Evolutionary conservation across 2,888 invertebrate genomes (phyloP).

Genomic region (Euclidia mi): DNA sequence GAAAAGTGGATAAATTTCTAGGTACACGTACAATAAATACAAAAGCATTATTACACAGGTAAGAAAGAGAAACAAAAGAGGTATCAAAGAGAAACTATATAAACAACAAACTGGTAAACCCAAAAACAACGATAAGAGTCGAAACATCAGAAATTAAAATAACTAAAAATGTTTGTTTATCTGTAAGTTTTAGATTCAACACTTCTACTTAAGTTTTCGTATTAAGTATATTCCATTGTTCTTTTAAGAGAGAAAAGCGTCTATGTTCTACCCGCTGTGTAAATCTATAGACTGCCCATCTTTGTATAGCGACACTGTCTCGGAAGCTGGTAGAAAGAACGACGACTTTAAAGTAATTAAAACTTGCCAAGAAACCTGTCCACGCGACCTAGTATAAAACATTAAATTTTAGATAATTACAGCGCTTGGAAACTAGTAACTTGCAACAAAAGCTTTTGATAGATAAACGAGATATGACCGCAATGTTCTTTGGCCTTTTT

Average conservation of each 20-base stretch:
- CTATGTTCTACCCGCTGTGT: neutral
- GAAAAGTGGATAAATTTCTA: too few species aligned
- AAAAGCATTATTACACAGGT: too few species aligned
- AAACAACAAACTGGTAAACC: too few species aligned
- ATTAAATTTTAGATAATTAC: conserved; percentile 34
- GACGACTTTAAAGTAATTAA: conserved; percentile 70
- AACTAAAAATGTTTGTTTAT: too few species aligned
- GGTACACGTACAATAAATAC: too few species aligned
- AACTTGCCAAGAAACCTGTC: conserved; percentile 66
- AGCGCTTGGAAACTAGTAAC: conserved; percentile 25
- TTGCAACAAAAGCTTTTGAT: conserved; percentile 23
- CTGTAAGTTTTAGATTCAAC: too few species aligned
- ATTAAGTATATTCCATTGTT: too few species aligned
- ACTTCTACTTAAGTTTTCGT: too few species aligned
- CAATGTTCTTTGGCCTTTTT: neutral
- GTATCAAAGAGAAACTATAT: too few species aligned
- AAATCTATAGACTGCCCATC: conserved; percentile 4
- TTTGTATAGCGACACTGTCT: conserved; percentile 21
- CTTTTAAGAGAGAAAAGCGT: neutral
- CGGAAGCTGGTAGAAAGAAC: conserved; percentile 29
- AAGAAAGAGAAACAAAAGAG: too few species aligned
- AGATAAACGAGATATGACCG: conserved; percentile 6
- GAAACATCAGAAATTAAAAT: too few species aligned
- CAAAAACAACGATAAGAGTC: too few species aligned
- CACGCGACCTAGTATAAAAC: conserved; percentile 43